Evolutionary conservation across 2,113 vertebrate genomes (phyloP).

Genomic region (Cygnus atratus): DNA sequence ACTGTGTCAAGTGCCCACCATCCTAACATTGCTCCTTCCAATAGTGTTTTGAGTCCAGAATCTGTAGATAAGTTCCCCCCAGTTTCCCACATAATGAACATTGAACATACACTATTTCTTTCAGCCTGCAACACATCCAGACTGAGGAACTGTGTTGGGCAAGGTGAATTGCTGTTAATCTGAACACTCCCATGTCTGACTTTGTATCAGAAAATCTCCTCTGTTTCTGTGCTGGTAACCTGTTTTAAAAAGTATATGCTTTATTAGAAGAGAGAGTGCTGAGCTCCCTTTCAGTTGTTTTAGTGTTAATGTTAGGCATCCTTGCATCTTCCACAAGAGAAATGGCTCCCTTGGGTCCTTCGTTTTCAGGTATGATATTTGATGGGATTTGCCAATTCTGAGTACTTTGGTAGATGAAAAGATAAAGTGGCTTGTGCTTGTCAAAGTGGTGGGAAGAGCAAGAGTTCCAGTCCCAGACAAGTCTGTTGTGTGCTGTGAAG

Average conservation of each 20-base stretch:
- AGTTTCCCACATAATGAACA: not conserved
- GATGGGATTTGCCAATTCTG: not conserved
- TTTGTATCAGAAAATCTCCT: not conserved
- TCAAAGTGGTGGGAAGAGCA: rapidly evolving
- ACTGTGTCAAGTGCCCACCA: not conserved
- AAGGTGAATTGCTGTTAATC: not conserved
- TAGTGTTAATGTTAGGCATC: not conserved
- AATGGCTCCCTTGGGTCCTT: not conserved
- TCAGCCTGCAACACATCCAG: not conserved
- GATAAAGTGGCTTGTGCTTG: not conserved
- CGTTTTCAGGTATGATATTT: not conserved
- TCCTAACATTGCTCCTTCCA: not conserved
- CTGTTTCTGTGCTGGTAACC: not conserved
- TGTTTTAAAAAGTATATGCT: not conserved
- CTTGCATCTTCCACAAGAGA: not conserved
- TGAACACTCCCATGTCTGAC: not conserved
- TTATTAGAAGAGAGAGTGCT: not conserved
- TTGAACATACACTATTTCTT: not conserved
- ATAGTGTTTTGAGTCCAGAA: not conserved
- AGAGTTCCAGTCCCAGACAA: not conserved
- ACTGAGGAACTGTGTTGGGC: not conserved
- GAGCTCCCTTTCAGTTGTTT: not conserved
- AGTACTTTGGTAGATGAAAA: not conserved
- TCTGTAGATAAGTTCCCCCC: not conserved
- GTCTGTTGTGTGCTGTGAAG: not conserved